Conservation (phyloP, 2,797 vertebrate genomes). For the Liparis tanakae region DNA sequence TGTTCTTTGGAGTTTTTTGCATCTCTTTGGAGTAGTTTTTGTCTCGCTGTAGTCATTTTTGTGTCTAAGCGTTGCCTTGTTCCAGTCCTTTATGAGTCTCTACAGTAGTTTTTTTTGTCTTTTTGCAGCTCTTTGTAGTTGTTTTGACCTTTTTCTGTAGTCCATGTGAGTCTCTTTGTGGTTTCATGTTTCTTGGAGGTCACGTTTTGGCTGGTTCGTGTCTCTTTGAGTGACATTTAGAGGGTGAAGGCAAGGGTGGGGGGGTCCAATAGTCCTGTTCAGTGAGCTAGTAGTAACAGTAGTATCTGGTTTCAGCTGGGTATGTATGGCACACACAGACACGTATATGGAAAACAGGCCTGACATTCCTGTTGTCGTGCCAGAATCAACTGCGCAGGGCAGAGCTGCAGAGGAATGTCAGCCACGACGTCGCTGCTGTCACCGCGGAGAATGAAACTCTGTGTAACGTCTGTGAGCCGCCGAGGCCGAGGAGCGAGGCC, state of each 20-base stretch:
- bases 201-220: neutral
- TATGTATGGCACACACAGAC: conserved; percentile 6
- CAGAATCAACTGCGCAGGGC: conserved; percentile 58
- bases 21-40: neutral
- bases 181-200: neutral
- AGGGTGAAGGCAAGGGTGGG: too few species aligned
- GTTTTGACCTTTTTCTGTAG: neutral
- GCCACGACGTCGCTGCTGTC: conserved; percentile 40
- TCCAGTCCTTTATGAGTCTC: too few species aligned
- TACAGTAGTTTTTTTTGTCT: neutral
- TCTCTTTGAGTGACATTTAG: neutral
- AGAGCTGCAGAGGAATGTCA: conserved; percentile 70
- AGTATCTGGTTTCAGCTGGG: neutral
- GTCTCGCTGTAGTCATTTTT: too few species aligned
- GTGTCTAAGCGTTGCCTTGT: neutral
- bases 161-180: neutral
- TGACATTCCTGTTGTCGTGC: conserved; percentile 45
- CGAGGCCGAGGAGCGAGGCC: neutral
- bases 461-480: neutral
- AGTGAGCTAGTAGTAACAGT: neutral
- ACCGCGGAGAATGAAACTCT: conserved; percentile 18
- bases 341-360: conserved; percentile 29
- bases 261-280: neutral
- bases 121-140: neutral
- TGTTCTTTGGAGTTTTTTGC: too few species aligned